Evolutionary conservation across 2,888 invertebrate species (phyloP), one percentile per base, ranked within the genome.

Genomic region (Caenorhabditis virilis): DNA sequence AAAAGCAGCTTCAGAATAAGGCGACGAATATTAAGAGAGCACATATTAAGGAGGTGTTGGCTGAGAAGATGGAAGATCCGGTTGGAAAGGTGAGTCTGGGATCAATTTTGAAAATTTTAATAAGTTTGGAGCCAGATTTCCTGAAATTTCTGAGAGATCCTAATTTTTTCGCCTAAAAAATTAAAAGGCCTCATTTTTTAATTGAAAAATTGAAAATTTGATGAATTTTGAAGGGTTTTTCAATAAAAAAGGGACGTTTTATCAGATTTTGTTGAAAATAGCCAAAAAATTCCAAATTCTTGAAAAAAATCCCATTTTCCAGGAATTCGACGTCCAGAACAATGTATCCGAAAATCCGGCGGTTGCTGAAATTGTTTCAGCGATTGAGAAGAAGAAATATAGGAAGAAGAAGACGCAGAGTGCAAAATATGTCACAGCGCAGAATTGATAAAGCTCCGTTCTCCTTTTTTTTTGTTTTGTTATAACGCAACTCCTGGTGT

Each of bases 41-140:
- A 22, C 38, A 51, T 22, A 58, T 71, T 15, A 66, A 30, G 13
- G 64, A 67, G 20, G 49, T 61, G 33, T 50, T 73, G n/a, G 50
- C 43, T 9, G 66, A 69, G 38, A 73, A 71, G 39, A 63, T 68
- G 26, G 72, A 69, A 23, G 80, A 80, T 57, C 78, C 72, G 22
- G 72, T 77, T 35, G 78, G 78, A 52, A 76, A 78, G 60, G 74
- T 79, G n/a, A n/a, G n/a, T n/a, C n/a, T n/a, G n/a, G n/a, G n/a
- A n/a, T n/a, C n/a, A n/a, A n/a, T n/a, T n/a, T n/a, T n/a, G n/a
- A n/a, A n/a, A n/a, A n/a, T n/a, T n/a, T n/a, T n/a, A n/a, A n/a
- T n/a, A n/a, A n/a, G n/a, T n/a, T n/a, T n/a, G n/a, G n/a, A n/a
- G n/a, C n/a, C n/a, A n/a, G n/a, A n/a, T n/a, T n/a, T n/a, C n/a